phyloP scores from a whole-genome alignment of 2,888 invertebrate species.

The Ferrisia virgata region DNA sequence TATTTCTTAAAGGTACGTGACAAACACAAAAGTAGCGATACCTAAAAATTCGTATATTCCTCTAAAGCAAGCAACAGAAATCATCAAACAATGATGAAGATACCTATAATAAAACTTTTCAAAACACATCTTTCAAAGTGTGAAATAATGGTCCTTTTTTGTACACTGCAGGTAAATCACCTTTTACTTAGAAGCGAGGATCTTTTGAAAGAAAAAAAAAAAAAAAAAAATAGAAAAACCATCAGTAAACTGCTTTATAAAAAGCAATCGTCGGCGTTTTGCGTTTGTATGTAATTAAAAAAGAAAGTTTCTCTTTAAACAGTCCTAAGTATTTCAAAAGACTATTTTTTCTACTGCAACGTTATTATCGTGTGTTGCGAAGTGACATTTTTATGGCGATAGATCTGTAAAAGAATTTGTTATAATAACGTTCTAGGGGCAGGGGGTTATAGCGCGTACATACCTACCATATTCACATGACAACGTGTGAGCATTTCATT shows the following conservation, averaged over 20 bases:
- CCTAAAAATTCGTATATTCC: neutral
- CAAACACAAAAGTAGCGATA: neutral
- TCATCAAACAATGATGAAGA: neutral
- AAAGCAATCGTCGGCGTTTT: neutral
- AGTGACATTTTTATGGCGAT: conserved; percentile 15
- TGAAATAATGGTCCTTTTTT: neutral
- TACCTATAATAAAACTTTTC: neutral
- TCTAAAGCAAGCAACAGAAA: neutral
- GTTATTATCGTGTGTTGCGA: neutral
- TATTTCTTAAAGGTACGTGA: neutral
- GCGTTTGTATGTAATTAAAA: conserved; percentile 20
- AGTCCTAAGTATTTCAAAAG: neutral
- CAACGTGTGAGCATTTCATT: neutral
- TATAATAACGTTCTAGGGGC: neutral
- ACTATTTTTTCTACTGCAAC: neutral
- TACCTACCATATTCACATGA: too few relatives aligned
- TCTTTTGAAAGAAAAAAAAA: neutral
- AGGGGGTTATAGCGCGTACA: too few relatives aligned
- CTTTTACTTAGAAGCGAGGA: neutral
- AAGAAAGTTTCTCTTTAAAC: conserved; percentile 18
- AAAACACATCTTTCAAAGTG: neutral
- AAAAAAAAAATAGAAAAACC: neutral
- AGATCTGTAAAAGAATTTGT: neutral
- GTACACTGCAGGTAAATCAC: neutral
- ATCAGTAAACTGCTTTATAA: neutral